Conservation (phyloP, 1,140 invertebrate species). For the Panulirus ornatus region DNA sequence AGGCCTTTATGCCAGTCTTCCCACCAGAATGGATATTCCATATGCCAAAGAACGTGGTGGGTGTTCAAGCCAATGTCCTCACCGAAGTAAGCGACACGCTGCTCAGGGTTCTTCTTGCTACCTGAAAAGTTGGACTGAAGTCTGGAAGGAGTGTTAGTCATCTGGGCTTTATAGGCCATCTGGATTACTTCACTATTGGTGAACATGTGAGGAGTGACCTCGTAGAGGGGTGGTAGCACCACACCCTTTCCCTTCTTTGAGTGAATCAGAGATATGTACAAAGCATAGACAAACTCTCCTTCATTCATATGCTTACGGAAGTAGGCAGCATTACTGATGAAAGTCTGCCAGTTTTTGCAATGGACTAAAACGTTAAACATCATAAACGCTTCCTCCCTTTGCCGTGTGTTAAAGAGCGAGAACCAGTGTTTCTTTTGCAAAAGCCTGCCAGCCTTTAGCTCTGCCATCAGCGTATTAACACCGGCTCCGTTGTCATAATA, state of each 20-base stretch:
- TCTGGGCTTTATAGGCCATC: conserved; percentile 36
- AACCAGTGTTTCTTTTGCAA: conserved; percentile 57
- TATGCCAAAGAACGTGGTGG: conserved; percentile 44
- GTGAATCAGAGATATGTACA: conserved; percentile 42
- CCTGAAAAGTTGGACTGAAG: conserved; percentile 35
- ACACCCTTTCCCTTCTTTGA: background rate
- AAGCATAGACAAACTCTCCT: conserved; percentile 47
- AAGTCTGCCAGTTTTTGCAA: conserved; percentile 40
- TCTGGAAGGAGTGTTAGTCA: conserved; percentile 5
- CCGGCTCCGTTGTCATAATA: conserved; percentile 35
- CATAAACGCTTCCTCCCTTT: conserved; percentile 49
- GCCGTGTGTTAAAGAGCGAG: conserved; percentile 57
- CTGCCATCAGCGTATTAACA: background rate
- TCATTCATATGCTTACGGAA: conserved; percentile 47
- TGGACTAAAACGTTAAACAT: conserved; percentile 43
- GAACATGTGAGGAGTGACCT: conserved; percentile 47
- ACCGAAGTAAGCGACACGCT: conserved; percentile 50
- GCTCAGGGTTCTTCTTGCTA: conserved; percentile 40
- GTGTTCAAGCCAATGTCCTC: conserved; percentile 52
- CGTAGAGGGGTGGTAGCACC: conserved; percentile 45
- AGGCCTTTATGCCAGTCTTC: conserved; percentile 16
- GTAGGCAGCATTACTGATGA: conserved; percentile 43
- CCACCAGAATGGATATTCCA: conserved; percentile 51
- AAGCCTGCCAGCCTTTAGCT: conserved; percentile 12
- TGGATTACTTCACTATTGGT: conserved; percentile 47